These are phyloP conservation scores for Hydraecia micacea DNA, from an alignment of 2,888 invertebrate species.

Conservation along the genomic window DNA sequence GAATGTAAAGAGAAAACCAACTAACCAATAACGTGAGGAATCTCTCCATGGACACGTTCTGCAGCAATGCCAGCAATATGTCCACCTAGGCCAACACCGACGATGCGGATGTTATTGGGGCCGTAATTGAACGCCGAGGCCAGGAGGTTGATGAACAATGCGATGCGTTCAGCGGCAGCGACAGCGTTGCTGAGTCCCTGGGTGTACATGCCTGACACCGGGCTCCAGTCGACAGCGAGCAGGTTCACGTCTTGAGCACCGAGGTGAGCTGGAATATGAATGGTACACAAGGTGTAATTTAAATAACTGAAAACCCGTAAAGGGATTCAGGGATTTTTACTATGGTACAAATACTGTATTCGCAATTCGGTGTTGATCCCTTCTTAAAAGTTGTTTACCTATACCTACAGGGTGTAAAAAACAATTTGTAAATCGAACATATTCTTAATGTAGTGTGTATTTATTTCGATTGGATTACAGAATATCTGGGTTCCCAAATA, in stretches of 20 bases:
- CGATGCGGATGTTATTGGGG: constrained; percentile 76
- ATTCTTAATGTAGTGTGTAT: too few species aligned
- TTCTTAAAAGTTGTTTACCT: background rate
- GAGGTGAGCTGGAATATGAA: constrained; percentile 76
- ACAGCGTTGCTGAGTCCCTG: constrained; percentile 81
- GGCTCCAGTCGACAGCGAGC: constrained; percentile 85
- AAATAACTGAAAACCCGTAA: background rate
- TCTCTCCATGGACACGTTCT: constrained; percentile 69
- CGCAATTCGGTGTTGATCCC: background rate
- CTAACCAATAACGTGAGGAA: constrained; percentile 83
- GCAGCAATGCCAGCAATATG: constrained; percentile 87
- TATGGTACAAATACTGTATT: background rate
- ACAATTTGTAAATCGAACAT: too few species aligned
- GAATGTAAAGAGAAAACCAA: background rate
- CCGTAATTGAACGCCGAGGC: constrained; percentile 74
- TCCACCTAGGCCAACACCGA: constrained; percentile 83
- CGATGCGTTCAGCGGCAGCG: constrained; percentile 78
- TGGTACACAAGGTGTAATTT: background rate
- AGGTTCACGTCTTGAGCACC: constrained; percentile 80
- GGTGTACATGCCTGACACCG: constrained; percentile 74
- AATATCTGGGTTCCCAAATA: too few species aligned
- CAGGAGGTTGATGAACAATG: constrained; percentile 83
- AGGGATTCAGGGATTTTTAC: too few species aligned
- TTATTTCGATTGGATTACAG: too few species aligned
- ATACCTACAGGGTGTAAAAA: background rate